These are phyloP conservation scores for Danio tinwini DNA, from an alignment of 2,797 vertebrate species.

Conservation along the genomic window DNA sequence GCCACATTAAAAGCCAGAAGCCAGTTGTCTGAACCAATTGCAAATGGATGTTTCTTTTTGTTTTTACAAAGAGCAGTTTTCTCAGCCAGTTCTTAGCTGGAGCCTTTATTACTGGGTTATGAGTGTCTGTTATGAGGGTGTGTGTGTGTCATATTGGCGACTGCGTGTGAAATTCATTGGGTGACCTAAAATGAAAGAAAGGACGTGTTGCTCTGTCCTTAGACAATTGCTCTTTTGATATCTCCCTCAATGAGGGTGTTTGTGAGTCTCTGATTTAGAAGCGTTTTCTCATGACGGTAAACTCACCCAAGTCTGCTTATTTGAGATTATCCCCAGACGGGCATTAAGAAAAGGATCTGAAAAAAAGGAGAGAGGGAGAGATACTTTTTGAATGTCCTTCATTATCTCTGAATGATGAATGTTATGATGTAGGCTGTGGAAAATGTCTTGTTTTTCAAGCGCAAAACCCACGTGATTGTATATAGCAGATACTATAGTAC, in stretches of 20 bases:
- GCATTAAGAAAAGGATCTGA: constrained; percentile 45
- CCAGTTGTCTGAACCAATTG: constrained; percentile 51
- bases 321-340: constrained; percentile 38
- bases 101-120: constrained; percentile 38
- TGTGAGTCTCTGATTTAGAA: constrained; percentile 4
- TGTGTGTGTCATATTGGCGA: not conserved
- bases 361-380: constrained; percentile 30
- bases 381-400: constrained; percentile 16
- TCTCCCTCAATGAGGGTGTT: not conserved
- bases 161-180: constrained; percentile 20
- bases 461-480: not conserved
- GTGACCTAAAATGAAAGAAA: not conserved
- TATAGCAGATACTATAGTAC: not conserved
- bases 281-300: constrained; percentile 41
- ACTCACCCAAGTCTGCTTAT: constrained; percentile 42
- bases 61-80: constrained; percentile 30
- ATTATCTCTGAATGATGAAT: constrained; percentile 33
- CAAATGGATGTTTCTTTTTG: constrained; percentile 51
- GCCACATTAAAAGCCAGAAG: constrained; percentile 46
- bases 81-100: constrained; percentile 16
- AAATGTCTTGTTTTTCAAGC: not conserved
- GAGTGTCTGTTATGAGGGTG: constrained; percentile 15
- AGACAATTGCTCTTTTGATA: constrained; percentile 29
- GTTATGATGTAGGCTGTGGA: constrained; percentile 20
- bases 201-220: constrained; percentile 12